Evolutionary conservation across 2,797 vertebrate genomes (phyloP).

Genomic region (Ptychobarbus kaznakovi): DNA sequence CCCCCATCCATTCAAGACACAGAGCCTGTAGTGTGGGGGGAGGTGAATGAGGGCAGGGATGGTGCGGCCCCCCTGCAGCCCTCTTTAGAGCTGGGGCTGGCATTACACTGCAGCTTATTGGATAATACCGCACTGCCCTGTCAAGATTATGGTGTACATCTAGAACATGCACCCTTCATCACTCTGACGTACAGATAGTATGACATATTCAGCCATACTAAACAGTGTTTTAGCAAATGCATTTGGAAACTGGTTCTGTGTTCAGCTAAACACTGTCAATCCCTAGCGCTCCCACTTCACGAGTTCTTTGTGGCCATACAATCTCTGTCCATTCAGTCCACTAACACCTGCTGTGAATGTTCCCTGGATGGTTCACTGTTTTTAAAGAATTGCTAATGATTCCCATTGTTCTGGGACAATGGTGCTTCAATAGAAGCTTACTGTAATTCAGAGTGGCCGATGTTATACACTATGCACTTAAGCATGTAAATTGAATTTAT

Average conservation of each 20-base stretch:
- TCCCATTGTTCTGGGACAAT: conserved; percentile 37
- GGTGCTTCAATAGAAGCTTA: conserved; percentile 34
- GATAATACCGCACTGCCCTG: conserved; percentile 69
- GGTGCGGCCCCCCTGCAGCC: conserved; percentile 44
- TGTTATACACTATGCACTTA: conserved; percentile 75
- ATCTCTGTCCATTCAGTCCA: conserved; percentile 45
- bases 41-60: conserved; percentile 56
- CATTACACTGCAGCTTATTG: conserved; percentile 73
- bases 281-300: conserved; percentile 14
- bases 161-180: conserved; percentile 79
- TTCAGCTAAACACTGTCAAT: background rate
- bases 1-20: conserved; percentile 63
- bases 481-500: conserved; percentile 67
- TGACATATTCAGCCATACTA: background rate
- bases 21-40: conserved; percentile 57
- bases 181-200: conserved; percentile 75
- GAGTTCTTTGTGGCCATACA: conserved; percentile 51
- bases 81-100: conserved; percentile 71
- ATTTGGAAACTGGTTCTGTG: conserved; percentile 1
- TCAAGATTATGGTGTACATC: conserved; percentile 65
- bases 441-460: conserved; percentile 47
- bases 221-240: background rate
- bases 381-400: conserved; percentile 47
- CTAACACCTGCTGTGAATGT: conserved; percentile 54
- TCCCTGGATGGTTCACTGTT: conserved; percentile 42